Conservation (phyloP, 2,113 vertebrate species). For the Emberiza fucata region DNA sequence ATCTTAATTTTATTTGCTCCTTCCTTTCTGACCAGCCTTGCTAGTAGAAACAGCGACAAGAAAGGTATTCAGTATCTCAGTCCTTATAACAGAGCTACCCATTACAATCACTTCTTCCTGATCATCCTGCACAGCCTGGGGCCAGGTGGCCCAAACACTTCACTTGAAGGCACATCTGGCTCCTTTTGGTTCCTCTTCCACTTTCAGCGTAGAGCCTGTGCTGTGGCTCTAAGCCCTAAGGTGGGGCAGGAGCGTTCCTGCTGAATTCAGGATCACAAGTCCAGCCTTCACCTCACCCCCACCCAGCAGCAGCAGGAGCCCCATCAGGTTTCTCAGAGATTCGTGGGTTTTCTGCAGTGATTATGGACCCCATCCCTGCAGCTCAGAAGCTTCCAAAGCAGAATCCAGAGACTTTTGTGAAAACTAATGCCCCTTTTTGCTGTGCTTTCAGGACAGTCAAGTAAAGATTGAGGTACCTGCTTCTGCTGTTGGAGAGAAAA, state of each 20-base stretch:
- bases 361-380: neutral
- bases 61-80: neutral
- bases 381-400: neutral
- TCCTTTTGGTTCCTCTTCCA: neutral
- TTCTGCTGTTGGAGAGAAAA: neutral
- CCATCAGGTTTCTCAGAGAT: neutral
- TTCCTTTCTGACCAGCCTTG: neutral
- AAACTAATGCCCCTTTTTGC: neutral
- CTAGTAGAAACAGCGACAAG: neutral
- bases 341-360: fast-evolving
- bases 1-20: neutral
- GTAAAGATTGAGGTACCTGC: neutral
- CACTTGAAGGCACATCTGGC: no score
- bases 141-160: neutral
- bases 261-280: neutral
- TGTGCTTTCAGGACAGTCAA: neutral
- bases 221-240: neutral
- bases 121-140: neutral
- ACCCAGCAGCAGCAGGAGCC: fast-evolving
- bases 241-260: neutral
- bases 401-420: neutral
- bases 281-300: neutral
- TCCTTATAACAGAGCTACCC: neutral
- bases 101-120: neutral
- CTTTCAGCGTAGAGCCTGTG: neutral